phyloP scores from a whole-genome alignment of 2,113 vertebrate species.

The Ciconia boyciana region DNA sequence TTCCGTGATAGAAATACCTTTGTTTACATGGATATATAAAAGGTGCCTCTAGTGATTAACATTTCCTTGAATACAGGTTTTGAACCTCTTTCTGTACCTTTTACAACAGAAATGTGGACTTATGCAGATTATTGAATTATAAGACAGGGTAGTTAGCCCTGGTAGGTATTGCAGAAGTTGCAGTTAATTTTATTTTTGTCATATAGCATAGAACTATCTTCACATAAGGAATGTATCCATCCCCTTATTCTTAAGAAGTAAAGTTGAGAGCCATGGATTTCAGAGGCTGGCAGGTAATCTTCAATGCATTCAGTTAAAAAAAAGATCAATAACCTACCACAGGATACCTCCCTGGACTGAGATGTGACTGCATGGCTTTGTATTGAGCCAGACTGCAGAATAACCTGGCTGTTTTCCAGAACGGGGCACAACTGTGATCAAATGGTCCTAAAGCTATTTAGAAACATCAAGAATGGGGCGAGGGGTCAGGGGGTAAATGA shows the following conservation, averaged over 20 bases:
- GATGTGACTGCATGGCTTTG: background rate
- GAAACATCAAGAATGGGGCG: constrained; percentile 43
- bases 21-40: background rate
- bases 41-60: background rate
- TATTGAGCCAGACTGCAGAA: background rate
- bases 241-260: background rate
- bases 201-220: background rate
- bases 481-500: background rate
- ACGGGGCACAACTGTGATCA: constrained; percentile 28
- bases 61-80: background rate
- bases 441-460: constrained; percentile 67
- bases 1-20: background rate
- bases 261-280: background rate
- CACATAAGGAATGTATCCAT: background rate
- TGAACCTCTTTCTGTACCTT: background rate
- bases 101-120: background rate
- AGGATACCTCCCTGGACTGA: background rate
- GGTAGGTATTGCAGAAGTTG: background rate
- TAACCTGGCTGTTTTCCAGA: background rate
- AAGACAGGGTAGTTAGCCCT: background rate
- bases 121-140: background rate
- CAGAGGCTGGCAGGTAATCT: background rate
- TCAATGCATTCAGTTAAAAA: background rate
- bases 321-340: background rate
- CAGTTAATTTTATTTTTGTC: background rate